Conservation (phyloP, 2,888 invertebrate species). For the Dynastes tityus region DNA sequence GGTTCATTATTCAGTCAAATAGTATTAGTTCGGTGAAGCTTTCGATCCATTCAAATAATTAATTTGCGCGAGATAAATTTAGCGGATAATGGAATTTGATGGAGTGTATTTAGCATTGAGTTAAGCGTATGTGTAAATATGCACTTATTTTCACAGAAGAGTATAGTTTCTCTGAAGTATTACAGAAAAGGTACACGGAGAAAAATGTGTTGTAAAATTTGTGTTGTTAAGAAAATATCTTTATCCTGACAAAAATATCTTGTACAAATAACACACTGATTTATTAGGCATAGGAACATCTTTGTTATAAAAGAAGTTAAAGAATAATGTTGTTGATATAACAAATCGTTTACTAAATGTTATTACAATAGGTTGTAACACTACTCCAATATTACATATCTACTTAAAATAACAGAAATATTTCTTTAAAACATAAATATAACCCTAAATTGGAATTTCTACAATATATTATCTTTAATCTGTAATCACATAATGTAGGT, state of each 20-base stretch:
- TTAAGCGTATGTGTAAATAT: not conserved
- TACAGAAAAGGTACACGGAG: not conserved
- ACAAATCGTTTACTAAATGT: too few relatives aligned
- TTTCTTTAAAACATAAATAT: too few relatives aligned
- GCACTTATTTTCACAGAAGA: not conserved
- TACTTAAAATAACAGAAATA: too few relatives aligned
- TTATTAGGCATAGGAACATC: not conserved
- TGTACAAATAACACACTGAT: not conserved
- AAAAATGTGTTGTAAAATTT: too few relatives aligned
- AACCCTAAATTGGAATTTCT: too few relatives aligned
- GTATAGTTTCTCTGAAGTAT: not conserved
- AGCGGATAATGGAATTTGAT: not conserved
- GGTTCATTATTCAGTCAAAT: not conserved
- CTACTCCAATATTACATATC: too few relatives aligned
- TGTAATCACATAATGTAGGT: too few relatives aligned
- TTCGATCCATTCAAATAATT: not conserved
- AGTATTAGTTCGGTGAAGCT: not conserved
- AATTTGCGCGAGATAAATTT: not conserved
- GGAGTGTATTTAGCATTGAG: not conserved
- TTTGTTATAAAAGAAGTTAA: too few relatives aligned
- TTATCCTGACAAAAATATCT: too few relatives aligned
- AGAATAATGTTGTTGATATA: too few relatives aligned
- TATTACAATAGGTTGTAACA: too few relatives aligned
- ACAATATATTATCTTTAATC: too few relatives aligned
- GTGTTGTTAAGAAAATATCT: not conserved